These are phyloP conservation scores for Ommatoiulus sabulosus DNA, from an alignment of 2,888 invertebrate genomes.

Conservation along the genomic window DNA sequence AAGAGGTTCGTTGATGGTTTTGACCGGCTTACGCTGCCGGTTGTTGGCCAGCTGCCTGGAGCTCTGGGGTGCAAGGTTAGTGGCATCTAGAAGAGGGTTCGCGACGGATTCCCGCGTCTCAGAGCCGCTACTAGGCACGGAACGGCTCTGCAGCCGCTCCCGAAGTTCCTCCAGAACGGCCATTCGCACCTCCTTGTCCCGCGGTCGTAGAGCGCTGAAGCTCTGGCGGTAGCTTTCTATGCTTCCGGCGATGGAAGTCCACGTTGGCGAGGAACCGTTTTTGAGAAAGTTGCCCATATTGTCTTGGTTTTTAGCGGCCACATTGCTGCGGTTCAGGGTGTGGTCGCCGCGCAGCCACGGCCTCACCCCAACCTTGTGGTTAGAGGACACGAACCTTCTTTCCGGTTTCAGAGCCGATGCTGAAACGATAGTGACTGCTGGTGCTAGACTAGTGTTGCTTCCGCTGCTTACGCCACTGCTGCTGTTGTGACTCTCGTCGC, in stretches of 20 bases:
- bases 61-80: not conserved
- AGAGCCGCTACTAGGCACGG: not conserved
- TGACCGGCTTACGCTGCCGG: slow-evolving; percentile 56
- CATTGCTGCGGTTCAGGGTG: not conserved
- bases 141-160: slow-evolving; percentile 35
- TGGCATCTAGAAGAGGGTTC: slow-evolving; percentile 4
- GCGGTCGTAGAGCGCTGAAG: slow-evolving; percentile 31
- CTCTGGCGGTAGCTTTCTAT: slow-evolving; percentile 52
- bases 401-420: not conserved
- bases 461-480: slow-evolving; percentile 45
- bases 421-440: not conserved
- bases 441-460: slow-evolving; percentile 50
- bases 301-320: not conserved
- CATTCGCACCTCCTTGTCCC: slow-evolving; percentile 52
- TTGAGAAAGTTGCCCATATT: slow-evolving; percentile 38
- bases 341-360: slow-evolving; percentile 25
- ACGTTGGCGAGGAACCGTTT: slow-evolving; percentile 27
- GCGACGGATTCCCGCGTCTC: not conserved
- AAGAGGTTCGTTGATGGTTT: slow-evolving; percentile 36
- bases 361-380: not conserved
- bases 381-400: slow-evolving; percentile 23
- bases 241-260: slow-evolving; percentile 55
- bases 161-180: slow-evolving; percentile 55
- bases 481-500: slow-evolving; percentile 31
- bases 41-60: slow-evolving; percentile 51